Evolutionary conservation across 2,113 vertebrate species (phyloP).

Genomic region (Micronycteris hirsuta): DNA sequence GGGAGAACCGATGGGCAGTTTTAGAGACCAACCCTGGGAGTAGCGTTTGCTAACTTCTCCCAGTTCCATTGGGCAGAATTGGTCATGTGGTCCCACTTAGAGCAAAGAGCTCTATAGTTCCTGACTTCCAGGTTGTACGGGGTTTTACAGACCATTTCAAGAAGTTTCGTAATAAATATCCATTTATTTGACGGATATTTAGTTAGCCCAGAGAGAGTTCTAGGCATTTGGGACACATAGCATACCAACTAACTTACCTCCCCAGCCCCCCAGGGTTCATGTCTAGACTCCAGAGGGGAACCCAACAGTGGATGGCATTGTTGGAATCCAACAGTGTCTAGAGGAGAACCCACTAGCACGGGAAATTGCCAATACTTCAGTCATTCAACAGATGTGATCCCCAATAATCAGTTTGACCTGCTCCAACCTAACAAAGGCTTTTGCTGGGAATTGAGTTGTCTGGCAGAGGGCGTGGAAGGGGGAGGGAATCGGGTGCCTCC

Average conservation of each 20-base stretch:
- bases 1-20: background rate
- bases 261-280: background rate
- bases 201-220: background rate
- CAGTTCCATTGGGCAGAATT: rapidly evolving
- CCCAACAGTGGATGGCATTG: rapidly evolving
- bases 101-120: rapidly evolving
- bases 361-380: rapidly evolving
- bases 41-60: rapidly evolving
- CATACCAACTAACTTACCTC: rapidly evolving
- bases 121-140: rapidly evolving
- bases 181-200: background rate
- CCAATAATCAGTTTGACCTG: rapidly evolving
- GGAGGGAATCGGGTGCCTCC: background rate
- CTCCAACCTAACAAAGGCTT: too few species aligned
- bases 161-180: background rate
- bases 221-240: background rate
- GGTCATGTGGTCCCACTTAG: rapidly evolving
- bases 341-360: background rate
- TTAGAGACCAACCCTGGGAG: rapidly evolving
- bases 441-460: rapidly evolving
- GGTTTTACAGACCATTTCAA: background rate
- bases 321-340: background rate
- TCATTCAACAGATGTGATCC: rapidly evolving
- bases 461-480: rapidly evolving
- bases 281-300: too few species aligned